phyloP scores from a whole-genome alignment of 2,113 vertebrate genomes.

The Atherinomorus stipes region DNA sequence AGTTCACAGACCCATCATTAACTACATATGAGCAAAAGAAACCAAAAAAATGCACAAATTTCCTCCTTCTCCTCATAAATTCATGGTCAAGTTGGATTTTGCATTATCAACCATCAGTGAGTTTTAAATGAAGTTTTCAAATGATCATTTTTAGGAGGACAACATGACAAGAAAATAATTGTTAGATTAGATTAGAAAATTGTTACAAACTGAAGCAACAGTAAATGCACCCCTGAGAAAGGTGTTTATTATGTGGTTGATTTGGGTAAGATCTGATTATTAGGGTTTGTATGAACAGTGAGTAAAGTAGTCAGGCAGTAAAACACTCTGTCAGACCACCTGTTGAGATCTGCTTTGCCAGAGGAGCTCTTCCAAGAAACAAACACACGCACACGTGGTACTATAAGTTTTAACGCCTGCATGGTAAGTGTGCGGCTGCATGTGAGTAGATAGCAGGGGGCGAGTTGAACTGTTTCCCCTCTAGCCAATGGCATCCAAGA shows the following conservation, averaged over 20 bases:
- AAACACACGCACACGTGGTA: constrained; percentile 26
- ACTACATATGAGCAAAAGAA: no score
- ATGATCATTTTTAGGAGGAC: no score
- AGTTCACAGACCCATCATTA: background rate
- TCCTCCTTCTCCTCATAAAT: no score
- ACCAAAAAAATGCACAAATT: background rate
- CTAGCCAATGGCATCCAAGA: constrained; percentile 12
- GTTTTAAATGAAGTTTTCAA: no score
- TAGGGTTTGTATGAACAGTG: constrained; percentile 9
- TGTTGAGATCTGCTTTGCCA: constrained; percentile 12
- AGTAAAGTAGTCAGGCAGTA: background rate
- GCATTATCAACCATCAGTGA: background rate
- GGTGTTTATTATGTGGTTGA: constrained; percentile 12
- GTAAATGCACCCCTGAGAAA: background rate
- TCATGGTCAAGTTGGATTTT: no score
- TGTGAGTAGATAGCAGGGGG: constrained; percentile 37
- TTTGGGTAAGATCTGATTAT: constrained; percentile 9
- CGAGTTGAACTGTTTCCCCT: background rate
- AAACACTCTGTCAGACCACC: constrained; percentile 35
- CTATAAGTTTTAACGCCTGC: constrained; percentile 9
- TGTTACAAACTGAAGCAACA: background rate
- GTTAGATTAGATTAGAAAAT: background rate
- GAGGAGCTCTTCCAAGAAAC: constrained; percentile 49
- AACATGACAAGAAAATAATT: background rate
- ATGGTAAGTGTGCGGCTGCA: constrained; percentile 32